Conservation (phyloP, 2,797 vertebrate species). For the Xenentodon cancila region DNA sequence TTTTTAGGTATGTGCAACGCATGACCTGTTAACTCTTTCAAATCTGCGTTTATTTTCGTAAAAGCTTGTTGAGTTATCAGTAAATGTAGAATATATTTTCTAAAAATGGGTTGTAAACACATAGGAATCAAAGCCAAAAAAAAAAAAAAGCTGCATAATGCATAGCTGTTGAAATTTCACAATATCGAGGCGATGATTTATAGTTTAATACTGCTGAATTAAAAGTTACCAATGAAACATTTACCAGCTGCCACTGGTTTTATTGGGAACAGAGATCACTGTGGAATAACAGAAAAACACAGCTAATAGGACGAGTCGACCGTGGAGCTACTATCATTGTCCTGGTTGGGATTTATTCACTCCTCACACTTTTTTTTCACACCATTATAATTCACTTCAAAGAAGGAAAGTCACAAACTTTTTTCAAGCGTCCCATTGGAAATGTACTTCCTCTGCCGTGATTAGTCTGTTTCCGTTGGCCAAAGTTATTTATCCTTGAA, state of each 20-base stretch:
- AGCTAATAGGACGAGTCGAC: background rate
- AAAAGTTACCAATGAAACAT: too few species aligned
- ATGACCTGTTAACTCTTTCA: constrained; percentile 1
- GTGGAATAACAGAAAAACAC: background rate
- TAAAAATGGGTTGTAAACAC: too few species aligned
- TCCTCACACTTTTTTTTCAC: too few species aligned
- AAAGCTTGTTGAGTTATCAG: constrained; percentile 9
- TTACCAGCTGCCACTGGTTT: background rate
- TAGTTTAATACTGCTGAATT: too few species aligned
- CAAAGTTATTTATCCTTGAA: too few species aligned
- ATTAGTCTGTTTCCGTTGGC: too few species aligned
- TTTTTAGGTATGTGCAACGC: background rate
- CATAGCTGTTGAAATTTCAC: background rate
- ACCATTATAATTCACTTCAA: too few species aligned
- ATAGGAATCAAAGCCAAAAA: background rate
- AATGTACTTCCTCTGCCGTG: too few species aligned
- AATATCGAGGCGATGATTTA: background rate
- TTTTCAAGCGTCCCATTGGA: too few species aligned
- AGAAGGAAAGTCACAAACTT: too few species aligned
- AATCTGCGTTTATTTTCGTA: background rate
- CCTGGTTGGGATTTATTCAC: too few species aligned
- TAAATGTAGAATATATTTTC: background rate
- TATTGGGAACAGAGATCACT: background rate
- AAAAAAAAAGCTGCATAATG: too few species aligned
- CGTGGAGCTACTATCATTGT: background rate